phyloP scores from a whole-genome alignment of 2,888 invertebrate genomes.

The Harpalus rubripes region DNA sequence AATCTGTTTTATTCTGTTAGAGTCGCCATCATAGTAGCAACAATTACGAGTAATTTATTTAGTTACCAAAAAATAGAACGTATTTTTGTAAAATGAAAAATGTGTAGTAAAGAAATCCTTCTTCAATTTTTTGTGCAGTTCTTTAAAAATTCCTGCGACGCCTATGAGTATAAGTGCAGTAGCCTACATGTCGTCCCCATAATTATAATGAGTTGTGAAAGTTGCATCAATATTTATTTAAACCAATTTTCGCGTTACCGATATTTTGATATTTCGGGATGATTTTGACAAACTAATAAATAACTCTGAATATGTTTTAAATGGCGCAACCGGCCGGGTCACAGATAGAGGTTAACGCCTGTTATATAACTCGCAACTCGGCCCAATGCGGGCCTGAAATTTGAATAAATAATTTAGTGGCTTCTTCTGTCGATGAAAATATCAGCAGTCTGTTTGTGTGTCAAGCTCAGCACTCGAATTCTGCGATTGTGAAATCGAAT shows the following conservation, averaged over 20 bases:
- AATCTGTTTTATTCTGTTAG: no score
- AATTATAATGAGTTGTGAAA: slow-evolving; percentile 38
- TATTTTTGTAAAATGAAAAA: no score
- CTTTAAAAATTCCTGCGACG: no score
- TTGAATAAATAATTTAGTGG: slow-evolving; percentile 53
- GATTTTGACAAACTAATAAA: slow-evolving; percentile 55
- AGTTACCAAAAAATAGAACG: no score
- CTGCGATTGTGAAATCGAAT: slow-evolving; percentile 40
- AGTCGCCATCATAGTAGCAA: no score
- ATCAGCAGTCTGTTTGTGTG: slow-evolving; percentile 45
- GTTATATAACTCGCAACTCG: slow-evolving; percentile 37
- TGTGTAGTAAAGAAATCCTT: no score
- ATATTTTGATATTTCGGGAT: slow-evolving; percentile 39
- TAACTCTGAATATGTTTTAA: slow-evolving; percentile 30
- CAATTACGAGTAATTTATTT: no score
- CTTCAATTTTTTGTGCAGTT: no score
- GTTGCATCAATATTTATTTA: slow-evolving; percentile 43
- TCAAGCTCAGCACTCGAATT: slow-evolving; percentile 48
- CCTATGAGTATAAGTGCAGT: no score
- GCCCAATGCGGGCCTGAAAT: slow-evolving; percentile 33
- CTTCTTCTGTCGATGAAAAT: slow-evolving; percentile 45
- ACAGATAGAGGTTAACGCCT: slow-evolving; percentile 46
- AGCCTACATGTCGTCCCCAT: slow-evolving; percentile 10
- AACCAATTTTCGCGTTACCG: slow-evolving; percentile 21
- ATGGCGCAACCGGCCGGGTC: slow-evolving; percentile 37